A percentile compares a stretch with the other conserved stretches of the same genome.
phyloP scores from a whole-genome alignment of 2,113 vertebrate species.

The Galbula dea region DNA sequence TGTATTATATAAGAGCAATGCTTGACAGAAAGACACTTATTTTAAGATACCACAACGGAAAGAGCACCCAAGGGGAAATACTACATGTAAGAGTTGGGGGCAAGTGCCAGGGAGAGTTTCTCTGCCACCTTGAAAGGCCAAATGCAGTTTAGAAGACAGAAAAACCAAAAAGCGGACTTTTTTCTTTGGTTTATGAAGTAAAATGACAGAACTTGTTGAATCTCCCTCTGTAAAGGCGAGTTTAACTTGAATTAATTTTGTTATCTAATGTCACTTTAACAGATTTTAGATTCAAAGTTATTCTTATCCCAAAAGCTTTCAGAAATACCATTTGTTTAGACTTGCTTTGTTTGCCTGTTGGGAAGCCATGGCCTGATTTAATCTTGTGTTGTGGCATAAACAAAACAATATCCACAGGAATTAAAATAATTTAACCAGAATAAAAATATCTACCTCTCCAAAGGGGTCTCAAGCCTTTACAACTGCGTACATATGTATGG shows the following conservation, averaged over 20 bases:
- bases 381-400: conserved; percentile 22
- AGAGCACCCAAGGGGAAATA: conserved; percentile 34
- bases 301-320: conserved; percentile 38
- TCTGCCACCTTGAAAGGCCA: background rate
- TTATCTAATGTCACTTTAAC: conserved; percentile 18
- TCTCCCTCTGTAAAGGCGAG: background rate
- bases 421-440: conserved; percentile 20
- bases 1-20: conserved; percentile 64
- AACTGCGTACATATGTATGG: background rate
- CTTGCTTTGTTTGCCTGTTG: background rate
- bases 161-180: background rate
- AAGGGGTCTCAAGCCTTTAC: background rate
- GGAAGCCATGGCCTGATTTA: conserved; percentile 45
- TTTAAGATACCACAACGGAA: conserved; percentile 53
- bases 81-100: background rate
- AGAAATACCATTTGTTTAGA: conserved; percentile 46
- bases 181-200: background rate
- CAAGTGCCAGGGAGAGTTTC: conserved; percentile 18
- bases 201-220: background rate
- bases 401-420: conserved; percentile 56
- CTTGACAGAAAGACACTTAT: conserved; percentile 45
- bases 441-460: conserved; percentile 34
- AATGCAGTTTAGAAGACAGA: background rate
- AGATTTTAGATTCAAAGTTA: conserved; percentile 39
- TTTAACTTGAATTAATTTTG: conserved; percentile 1